phyloP scores from a whole-genome alignment of 2,888 invertebrate genomes.

The Gryllus longicercus region DNA sequence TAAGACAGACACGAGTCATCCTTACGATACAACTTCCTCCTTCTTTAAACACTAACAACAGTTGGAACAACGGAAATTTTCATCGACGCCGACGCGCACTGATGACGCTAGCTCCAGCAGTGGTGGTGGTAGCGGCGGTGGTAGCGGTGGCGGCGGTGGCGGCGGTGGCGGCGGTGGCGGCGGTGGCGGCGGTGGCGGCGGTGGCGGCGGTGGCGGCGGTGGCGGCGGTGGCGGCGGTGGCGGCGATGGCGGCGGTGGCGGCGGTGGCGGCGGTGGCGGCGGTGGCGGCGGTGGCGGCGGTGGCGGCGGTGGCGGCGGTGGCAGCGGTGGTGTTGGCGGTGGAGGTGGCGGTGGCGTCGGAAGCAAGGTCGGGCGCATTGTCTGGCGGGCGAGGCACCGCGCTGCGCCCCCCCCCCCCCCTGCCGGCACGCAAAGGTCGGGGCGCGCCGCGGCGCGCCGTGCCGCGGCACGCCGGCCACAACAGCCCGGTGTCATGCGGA shows the following conservation, averaged over 20 bases:
- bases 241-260: conserved; percentile 19
- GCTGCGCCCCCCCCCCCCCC: too few relatives aligned
- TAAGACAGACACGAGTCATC: too few relatives aligned
- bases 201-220: conserved; percentile 25
- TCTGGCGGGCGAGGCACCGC: neutral
- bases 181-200: conserved; percentile 22
- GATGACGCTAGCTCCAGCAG: neutral
- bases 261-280: too few relatives aligned
- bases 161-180: neutral
- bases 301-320: neutral
- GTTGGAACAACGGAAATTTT: too few relatives aligned
- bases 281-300: too few relatives aligned
- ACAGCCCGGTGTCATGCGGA: neutral
- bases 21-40: too few relatives aligned
- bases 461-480: too few relatives aligned
- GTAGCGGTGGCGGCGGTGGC: too few relatives aligned
- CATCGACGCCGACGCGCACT: neutral
- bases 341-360: neutral
- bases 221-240: conserved; percentile 19
- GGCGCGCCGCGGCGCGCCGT: neutral
- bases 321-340: neutral
- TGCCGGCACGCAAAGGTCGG: neutral
- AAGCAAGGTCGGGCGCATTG: conserved; percentile 11
- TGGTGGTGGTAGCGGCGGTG: too few relatives aligned
- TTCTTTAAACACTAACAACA: too few relatives aligned